Conservation (phyloP, 2,797 vertebrate species). For the Fundulus diaphanus region DNA sequence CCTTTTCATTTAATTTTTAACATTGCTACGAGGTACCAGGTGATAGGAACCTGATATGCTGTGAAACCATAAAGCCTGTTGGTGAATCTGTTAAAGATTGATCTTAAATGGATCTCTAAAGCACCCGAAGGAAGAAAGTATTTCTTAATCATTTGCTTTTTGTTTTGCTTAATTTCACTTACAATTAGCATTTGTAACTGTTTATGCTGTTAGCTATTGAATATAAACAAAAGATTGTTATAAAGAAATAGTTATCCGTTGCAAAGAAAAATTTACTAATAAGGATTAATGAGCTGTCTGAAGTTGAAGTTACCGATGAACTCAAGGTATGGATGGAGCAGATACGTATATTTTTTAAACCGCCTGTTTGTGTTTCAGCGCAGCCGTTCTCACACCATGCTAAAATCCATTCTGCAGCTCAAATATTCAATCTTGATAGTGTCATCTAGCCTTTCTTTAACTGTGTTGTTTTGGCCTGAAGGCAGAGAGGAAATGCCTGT, state of each 20-base stretch:
- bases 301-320: not conserved
- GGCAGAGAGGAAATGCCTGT: slow-evolving; percentile 69
- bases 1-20: too few species aligned
- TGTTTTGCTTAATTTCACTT: not conserved
- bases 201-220: not conserved
- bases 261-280: not conserved
- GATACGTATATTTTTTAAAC: not conserved
- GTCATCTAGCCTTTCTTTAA: slow-evolving; percentile 15
- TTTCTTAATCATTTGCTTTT: not conserved
- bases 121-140: not conserved
- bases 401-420: not conserved
- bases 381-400: not conserved
- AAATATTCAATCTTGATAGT: not conserved
- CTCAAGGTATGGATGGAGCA: not conserved
- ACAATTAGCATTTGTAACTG: too few species aligned
- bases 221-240: not conserved
- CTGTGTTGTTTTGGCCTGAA: slow-evolving; percentile 47
- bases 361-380: not conserved
- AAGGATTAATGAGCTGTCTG: not conserved
- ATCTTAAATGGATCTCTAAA: not conserved
- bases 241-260: not conserved
- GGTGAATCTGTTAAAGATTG: not conserved
- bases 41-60: too few species aligned
- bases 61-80: not conserved
- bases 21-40: too few species aligned